phyloP scores from a whole-genome alignment of 2,888 invertebrate genomes.

The Metacarcinus magister region DNA sequence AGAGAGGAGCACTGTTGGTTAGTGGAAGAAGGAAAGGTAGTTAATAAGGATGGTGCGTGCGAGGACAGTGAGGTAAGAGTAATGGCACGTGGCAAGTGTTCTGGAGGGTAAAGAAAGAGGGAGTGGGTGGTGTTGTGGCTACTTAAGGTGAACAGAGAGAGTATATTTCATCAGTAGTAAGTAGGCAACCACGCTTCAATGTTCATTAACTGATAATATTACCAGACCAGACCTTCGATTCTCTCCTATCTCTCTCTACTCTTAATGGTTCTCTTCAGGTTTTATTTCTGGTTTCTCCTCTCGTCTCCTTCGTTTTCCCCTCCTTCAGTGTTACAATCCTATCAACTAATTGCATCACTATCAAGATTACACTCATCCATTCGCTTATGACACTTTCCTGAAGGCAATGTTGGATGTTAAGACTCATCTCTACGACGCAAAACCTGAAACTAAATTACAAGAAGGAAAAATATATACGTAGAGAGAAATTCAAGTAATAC shows the following conservation, averaged over 20 bases:
- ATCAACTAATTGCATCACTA: conserved; percentile 31
- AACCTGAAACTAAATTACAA: background rate
- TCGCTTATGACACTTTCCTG: background rate
- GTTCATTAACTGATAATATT: background rate
- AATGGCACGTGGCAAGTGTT: background rate
- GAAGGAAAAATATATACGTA: background rate
- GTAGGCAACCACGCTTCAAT: background rate
- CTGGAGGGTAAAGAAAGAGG: background rate
- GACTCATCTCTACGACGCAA: background rate
- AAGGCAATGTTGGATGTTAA: background rate
- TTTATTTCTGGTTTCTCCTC: background rate
- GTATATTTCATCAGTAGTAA: background rate
- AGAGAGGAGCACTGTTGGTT: background rate
- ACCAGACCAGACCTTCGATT: background rate
- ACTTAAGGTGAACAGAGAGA: background rate
- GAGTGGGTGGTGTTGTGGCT: background rate
- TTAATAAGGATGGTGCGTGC: background rate
- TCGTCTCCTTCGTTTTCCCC: background rate
- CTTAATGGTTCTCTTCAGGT: background rate
- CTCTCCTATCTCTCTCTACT: background rate
- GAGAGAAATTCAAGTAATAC: background rate
- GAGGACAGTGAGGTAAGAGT: background rate
- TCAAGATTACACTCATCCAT: background rate
- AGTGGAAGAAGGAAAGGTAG: background rate
- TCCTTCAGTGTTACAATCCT: background rate